Conservation (phyloP, 2,888 invertebrate species). For the Drosophila lacicola region DNA sequence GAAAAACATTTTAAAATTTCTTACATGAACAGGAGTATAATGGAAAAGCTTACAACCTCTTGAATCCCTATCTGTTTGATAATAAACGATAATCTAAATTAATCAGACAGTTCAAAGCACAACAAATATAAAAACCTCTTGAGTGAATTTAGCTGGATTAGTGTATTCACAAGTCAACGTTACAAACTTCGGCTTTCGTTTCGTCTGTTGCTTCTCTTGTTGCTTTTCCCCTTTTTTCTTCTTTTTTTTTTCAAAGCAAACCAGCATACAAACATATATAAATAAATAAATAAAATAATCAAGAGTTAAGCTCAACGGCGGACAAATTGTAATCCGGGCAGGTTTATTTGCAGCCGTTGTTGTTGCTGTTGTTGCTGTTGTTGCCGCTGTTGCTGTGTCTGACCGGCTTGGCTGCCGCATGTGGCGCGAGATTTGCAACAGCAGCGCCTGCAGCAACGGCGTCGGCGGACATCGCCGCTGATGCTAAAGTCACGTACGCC, state of each 20-base stretch:
- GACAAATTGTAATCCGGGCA: conserved; percentile 69
- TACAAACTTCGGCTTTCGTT: conserved; percentile 10
- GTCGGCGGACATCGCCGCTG: conserved; percentile 81
- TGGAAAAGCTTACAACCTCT: too few relatives aligned
- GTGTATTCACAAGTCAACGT: conserved; percentile 40
- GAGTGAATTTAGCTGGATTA: conserved; percentile 4
- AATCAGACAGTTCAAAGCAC: too few relatives aligned
- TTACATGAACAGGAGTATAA: too few relatives aligned
- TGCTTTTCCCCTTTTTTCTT: conserved; percentile 16
- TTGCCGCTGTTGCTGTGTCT: conserved; percentile 16
- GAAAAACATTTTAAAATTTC: too few relatives aligned
- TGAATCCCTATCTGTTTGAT: too few relatives aligned
- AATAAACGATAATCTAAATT: too few relatives aligned
- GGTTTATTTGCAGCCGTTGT: conserved; percentile 41
- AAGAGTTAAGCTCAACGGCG: conserved; percentile 50
- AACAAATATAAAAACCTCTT: neutral
- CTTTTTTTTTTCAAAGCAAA: conserved; percentile 10
- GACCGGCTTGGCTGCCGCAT: conserved; percentile 54
- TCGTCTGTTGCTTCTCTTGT: conserved; percentile 18
- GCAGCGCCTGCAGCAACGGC: conserved; percentile 25
- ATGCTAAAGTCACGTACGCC: conserved; percentile 84
- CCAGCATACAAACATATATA: conserved; percentile 34
- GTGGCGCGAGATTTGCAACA: conserved; percentile 64
- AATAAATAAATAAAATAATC: conserved; percentile 74
- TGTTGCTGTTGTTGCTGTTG: conserved; percentile 13